Conservation (phyloP, 1,140 invertebrate genomes). For the Neomicropteryx cornuta region DNA sequence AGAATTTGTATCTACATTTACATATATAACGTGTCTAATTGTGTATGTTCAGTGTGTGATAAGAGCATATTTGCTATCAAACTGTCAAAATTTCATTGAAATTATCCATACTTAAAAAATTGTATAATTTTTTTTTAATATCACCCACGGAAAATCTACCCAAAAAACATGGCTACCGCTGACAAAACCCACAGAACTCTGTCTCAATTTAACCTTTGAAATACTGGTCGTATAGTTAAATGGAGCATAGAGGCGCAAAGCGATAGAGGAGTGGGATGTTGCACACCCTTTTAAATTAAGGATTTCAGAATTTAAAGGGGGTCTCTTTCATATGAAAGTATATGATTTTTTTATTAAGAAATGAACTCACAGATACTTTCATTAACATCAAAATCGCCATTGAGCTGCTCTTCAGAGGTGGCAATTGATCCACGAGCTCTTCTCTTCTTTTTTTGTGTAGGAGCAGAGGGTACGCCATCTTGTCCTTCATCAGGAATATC, state of each 20-base stretch:
- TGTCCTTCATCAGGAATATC: constrained; percentile 19
- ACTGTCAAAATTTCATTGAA: too few species aligned
- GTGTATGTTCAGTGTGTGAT: not conserved
- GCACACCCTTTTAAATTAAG: too few species aligned
- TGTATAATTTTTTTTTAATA: too few species aligned
- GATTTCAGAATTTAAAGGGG: constrained; percentile 3
- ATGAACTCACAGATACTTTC: constrained; percentile 26
- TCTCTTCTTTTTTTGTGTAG: constrained; percentile 29
- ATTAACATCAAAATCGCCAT: constrained; percentile 34
- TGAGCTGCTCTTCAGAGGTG: constrained; percentile 26
- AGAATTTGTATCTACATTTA: not conserved
- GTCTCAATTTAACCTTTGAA: not conserved
- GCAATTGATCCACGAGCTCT: constrained; percentile 26
- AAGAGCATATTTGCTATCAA: too few species aligned
- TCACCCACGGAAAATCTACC: too few species aligned
- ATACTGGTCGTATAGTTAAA: constrained; percentile 4
- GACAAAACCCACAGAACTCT: not conserved
- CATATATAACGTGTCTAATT: not conserved
- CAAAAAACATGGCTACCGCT: constrained; percentile 5
- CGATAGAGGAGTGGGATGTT: too few species aligned
- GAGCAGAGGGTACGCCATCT: constrained; percentile 16
- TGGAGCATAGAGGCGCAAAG: too few species aligned
- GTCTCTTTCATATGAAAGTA: not conserved
- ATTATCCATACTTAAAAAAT: too few species aligned
- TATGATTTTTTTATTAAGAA: not conserved